Percentiles rank a stretch among this genome's conserved stretches.
Conservation (phyloP, 2,797 vertebrate species). For the Gymnothorax javanicus region DNA sequence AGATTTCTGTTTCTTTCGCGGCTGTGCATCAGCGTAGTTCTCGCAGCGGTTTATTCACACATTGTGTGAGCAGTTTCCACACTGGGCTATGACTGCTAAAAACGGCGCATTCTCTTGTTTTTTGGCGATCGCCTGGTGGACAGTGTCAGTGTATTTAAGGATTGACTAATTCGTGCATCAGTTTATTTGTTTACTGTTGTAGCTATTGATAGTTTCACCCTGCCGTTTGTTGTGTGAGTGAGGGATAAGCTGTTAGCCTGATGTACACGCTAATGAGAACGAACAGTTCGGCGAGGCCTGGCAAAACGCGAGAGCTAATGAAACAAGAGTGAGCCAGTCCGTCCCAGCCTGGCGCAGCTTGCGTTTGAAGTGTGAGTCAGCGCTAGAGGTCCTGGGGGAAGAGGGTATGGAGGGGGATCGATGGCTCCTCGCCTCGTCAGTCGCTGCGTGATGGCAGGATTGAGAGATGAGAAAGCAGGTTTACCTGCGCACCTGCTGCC, state of each 20-base stretch:
- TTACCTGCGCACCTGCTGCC: slow-evolving; percentile 1
- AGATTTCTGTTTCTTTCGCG: not conserved
- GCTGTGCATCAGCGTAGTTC: not conserved
- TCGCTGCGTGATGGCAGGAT: no score
- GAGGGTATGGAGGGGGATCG: not conserved
- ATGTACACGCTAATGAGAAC: slow-evolving; percentile 5
- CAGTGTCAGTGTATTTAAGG: not conserved
- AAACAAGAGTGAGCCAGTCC: not conserved
- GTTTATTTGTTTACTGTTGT: not conserved
- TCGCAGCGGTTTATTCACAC: not conserved
- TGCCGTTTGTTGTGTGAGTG: not conserved
- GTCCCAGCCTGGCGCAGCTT: not conserved
- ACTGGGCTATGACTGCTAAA: no score
- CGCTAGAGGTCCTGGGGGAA: not conserved
- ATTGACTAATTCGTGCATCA: not conserved
- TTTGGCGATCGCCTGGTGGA: not conserved
- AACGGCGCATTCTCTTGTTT: not conserved
- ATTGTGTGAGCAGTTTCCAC: not conserved
- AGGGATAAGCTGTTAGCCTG: slow-evolving; percentile 10
- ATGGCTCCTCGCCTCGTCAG: not conserved
- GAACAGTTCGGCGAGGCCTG: not conserved
- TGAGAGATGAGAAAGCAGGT: slow-evolving; percentile 8
- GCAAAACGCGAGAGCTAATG: not conserved
- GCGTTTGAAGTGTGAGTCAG: slow-evolving; percentile 1
- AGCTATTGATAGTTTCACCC: not conserved